These are phyloP conservation scores for Nineta flava DNA, from an alignment of 2,888 invertebrate genomes.

Conservation along the genomic window DNA sequence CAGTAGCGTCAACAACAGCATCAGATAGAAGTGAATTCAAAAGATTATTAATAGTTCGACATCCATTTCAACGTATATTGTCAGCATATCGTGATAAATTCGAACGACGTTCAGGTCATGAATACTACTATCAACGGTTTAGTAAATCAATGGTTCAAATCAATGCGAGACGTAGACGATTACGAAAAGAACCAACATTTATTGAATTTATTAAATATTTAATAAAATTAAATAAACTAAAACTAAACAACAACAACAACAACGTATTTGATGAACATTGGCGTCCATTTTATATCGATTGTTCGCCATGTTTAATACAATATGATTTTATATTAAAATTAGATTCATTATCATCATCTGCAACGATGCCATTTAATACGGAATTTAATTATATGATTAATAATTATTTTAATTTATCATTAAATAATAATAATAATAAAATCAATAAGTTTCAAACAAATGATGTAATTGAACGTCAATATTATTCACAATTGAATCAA, in stretches of 20 bases:
- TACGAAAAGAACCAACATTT: constrained; percentile 25
- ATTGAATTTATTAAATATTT: constrained; percentile 31
- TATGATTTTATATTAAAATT: constrained; percentile 34
- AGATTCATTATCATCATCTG: too few relatives aligned
- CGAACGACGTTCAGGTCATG: constrained; percentile 19
- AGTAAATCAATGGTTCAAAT: constrained; percentile 22
- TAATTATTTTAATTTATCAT: constrained; percentile 16
- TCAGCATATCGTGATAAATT: constrained; percentile 37
- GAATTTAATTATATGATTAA: constrained; percentile 26
- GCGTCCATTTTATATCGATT: constrained; percentile 28
- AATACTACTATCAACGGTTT: constrained; percentile 23
- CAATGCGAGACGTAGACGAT: constrained; percentile 19
- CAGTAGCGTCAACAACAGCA: too few relatives aligned
- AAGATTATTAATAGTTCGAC: constrained; percentile 27
- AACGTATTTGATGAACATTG: constrained; percentile 30
- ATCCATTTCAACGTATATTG: constrained; percentile 34
- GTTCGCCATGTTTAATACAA: constrained; percentile 30
- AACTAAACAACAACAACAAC: too few relatives aligned
- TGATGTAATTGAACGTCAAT: constrained; percentile 17
- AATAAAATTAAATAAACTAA: constrained; percentile 17
- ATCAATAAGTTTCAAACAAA: constrained; percentile 20
- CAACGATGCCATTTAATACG: constrained; percentile 22
- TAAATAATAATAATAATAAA: constrained; percentile 16
- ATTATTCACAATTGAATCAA: constrained; percentile 19
- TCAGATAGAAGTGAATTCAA: too few relatives aligned